Evolutionary conservation across 1,140 invertebrate genomes (phyloP).

Genomic region (Riptortus pedestris): DNA sequence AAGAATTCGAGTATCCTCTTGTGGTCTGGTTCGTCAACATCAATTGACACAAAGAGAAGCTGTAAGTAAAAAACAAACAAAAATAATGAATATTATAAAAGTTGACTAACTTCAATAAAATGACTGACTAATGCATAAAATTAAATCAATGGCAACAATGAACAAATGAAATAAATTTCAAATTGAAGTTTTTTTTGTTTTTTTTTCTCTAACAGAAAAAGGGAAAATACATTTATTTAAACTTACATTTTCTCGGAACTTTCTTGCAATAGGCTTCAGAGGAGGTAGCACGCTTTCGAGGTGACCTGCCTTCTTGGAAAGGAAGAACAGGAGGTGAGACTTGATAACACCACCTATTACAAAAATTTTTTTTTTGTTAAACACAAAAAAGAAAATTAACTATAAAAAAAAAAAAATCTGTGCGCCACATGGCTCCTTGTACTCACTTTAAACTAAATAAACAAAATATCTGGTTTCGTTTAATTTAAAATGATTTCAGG

Average conservation of each 20-base stretch:
- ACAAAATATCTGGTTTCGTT: no score
- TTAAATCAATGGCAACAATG: not conserved
- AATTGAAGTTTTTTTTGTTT: no score
- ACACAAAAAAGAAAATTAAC: no score
- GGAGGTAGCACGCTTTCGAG: constrained; percentile 67
- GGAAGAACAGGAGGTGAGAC: constrained; percentile 87
- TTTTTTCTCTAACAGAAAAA: no score
- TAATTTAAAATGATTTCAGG: no score
- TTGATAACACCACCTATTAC: constrained; percentile 76
- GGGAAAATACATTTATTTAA: no score
- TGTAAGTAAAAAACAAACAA: constrained; percentile 35
- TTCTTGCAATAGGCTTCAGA: constrained; percentile 69
- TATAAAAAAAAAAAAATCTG: no score
- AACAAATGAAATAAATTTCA: no score
- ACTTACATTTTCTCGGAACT: constrained; percentile 74
- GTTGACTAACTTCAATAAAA: not conserved
- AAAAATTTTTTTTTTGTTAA: not conserved
- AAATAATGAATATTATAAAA: not conserved
- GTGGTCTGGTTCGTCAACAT: constrained; percentile 92
- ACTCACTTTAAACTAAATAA: no score
- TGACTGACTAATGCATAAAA: no score
- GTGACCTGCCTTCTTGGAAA: constrained; percentile 78
- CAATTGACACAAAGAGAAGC: constrained; percentile 88
- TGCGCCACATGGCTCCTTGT: no score
- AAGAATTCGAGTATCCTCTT: constrained; percentile 97